Evolutionary conservation across 2,888 invertebrate genomes (phyloP).

Genomic region (Blera fallax): DNA sequence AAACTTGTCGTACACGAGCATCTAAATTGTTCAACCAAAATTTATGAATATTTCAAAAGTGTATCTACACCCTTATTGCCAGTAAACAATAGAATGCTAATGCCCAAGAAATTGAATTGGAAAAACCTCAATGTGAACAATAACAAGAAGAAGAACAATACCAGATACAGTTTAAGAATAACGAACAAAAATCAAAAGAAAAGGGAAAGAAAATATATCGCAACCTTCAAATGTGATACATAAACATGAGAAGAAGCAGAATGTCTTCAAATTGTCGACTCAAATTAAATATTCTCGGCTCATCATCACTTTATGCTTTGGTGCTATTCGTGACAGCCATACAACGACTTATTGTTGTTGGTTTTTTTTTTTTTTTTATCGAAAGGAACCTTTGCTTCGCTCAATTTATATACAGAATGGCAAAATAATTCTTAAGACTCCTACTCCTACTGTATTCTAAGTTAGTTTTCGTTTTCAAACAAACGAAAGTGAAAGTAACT

Average conservation of each 20-base stretch:
- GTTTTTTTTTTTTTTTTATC: not conserved
- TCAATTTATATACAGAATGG: not conserved
- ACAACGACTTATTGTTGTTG: too few species aligned
- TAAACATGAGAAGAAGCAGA: slow-evolving; percentile 22
- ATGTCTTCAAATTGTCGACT: not conserved
- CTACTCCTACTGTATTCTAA: not conserved
- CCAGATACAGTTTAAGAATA: not conserved
- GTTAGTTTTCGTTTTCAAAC: not conserved
- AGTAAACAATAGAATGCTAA: not conserved
- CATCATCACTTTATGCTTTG: slow-evolving; percentile 46
- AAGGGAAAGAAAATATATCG: slow-evolving; percentile 7
- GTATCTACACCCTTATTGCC: not conserved
- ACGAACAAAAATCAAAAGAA: not conserved
- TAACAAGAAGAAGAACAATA: not conserved
- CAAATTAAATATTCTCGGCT: slow-evolving; percentile 57
- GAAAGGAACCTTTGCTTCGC: not conserved
- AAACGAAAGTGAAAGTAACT: slow-evolving; percentile 39
- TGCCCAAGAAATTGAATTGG: not conserved
- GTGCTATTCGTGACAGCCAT: slow-evolving; percentile 23
- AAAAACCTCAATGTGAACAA: not conserved
- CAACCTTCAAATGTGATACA: slow-evolving; percentile 39
- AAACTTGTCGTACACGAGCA: too few species aligned
- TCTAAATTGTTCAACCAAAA: too few species aligned
- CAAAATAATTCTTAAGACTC: not conserved
- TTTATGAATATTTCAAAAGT: too few species aligned